Evolutionary conservation across 2,113 vertebrate species (phyloP), one percentile per base, ranked within the genome.

Genomic region (Eupsittula cactorum): DNA sequence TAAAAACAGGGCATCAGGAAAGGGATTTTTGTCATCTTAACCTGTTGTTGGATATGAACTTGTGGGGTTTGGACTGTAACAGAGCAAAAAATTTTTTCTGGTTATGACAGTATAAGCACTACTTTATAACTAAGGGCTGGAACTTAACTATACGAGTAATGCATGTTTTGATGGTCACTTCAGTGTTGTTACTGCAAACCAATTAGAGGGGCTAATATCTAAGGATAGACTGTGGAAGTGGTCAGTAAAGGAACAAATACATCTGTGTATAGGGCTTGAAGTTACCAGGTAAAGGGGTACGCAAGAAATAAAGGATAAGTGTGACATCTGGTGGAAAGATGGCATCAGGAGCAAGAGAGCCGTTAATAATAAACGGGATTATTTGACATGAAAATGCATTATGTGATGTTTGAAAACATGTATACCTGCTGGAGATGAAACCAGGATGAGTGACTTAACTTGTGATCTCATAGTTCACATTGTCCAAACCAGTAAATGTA

Each of bases 281-380:
- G 65, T 65, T 88, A 27, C 6, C 65, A 95, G 87, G n/a, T n/a
- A n/a, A n/a, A n/a, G n/a, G n/a, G n/a, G 18, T 42, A 69, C 62
- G 86, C 70, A 67, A 47, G 93, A 88, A 94, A 65, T 59, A 47
- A 87, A 84, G 87, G 92, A 59, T 65, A 95, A 97, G 97, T 96
- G 89, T 96, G 97, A 97, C 97, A 96, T 67, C 97, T 97, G 96
- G 94, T 96, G 97, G 97, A 95, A 92, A 95, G 86, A 96, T 82
- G 29, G 39, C 63, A 90, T 93, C 86, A 33, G 80, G 57, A 84
- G 20, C 31, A 62, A 67, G 62, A 93, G 86, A 46, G 59, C 42
- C 1, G 5, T 41, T 78, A 41, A 16, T 25, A 62, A 59, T 69
- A 70, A 88, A 70, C 0, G 2, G 49, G 4, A 13, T 81, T 52